Conservation (phyloP, 2,888 invertebrate species). For the Xestia rhomboidea region DNA sequence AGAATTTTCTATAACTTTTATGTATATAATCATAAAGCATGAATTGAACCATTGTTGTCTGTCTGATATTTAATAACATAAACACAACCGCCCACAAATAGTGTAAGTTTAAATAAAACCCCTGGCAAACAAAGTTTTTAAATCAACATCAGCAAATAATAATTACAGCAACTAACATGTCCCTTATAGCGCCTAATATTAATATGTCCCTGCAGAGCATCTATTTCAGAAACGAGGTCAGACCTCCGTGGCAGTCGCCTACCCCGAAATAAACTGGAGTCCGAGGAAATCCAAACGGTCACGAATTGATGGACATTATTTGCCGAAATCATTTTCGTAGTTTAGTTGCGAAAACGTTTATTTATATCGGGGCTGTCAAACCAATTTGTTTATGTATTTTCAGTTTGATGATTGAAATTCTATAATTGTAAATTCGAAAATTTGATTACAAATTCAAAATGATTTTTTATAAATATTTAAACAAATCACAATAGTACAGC, state of each 20-base stretch:
- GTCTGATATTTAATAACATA: not conserved
- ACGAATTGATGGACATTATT: slow-evolving; percentile 47
- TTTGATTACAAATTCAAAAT: not conserved
- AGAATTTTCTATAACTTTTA: not conserved
- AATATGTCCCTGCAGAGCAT: slow-evolving; percentile 18
- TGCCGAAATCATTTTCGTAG: slow-evolving; percentile 28
- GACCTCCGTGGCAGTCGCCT: not conserved
- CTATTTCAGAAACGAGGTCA: slow-evolving; percentile 45
- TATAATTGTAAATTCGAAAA: not conserved
- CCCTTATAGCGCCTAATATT: slow-evolving; percentile 6
- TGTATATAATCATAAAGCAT: not conserved
- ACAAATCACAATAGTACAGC: not conserved
- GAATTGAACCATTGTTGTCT: not conserved
- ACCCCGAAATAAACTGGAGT: slow-evolving; percentile 31
- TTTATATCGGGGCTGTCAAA: not conserved
- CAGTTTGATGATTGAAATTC: not conserved
- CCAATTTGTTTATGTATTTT: slow-evolving; percentile 1
- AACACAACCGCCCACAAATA: not conserved
- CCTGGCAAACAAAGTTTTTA: not conserved
- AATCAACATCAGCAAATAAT: slow-evolving; percentile 23
- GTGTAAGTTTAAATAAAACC: not conserved
- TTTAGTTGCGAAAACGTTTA: slow-evolving; percentile 10
- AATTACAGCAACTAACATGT: slow-evolving; percentile 6
- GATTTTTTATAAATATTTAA: not conserved
- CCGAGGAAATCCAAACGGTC: slow-evolving; percentile 9